These are phyloP conservation scores for Heliconius nattereri DNA, from an alignment of 1,140 invertebrate genomes.

Conservation along the genomic window DNA sequence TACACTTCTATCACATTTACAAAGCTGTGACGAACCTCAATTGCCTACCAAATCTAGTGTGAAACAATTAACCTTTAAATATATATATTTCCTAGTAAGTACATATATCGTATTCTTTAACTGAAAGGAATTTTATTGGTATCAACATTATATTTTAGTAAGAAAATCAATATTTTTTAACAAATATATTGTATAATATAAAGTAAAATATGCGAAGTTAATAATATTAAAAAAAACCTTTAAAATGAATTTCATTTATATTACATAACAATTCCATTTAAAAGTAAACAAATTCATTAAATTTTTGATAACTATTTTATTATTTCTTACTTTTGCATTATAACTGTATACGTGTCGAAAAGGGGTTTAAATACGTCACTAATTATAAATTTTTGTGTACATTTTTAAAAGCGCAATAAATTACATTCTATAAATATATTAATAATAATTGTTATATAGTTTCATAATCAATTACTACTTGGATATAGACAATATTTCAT, in stretches of 20 bases:
- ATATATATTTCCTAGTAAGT: background rate
- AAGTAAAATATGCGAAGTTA: background rate
- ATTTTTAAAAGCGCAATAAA: conserved; percentile 28
- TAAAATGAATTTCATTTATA: background rate
- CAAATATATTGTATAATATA: background rate
- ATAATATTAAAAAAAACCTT: background rate
- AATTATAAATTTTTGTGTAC: conserved; percentile 22
- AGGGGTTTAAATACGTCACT: conserved; percentile 18
- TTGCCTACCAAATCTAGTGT: conserved; percentile 3
- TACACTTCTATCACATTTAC: conserved; percentile 7
- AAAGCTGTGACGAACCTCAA: conserved; percentile 4
- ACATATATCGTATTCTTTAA: background rate
- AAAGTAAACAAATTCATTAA: background rate
- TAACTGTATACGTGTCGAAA: conserved; percentile 26
- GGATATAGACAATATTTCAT: background rate
- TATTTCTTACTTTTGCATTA: background rate
- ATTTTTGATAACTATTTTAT: background rate
- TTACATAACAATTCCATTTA: background rate
- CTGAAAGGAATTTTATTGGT: background rate
- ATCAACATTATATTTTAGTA: background rate
- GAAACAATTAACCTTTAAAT: conserved; percentile 1
- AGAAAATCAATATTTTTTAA: background rate
- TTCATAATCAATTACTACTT: conserved; percentile 4
- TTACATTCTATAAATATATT: conserved; percentile 29
- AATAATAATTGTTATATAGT: background rate